Evolutionary conservation across 1,140 invertebrate species (phyloP), one percentile per base, ranked within the genome.

Genomic region (Cydia strobilella): DNA sequence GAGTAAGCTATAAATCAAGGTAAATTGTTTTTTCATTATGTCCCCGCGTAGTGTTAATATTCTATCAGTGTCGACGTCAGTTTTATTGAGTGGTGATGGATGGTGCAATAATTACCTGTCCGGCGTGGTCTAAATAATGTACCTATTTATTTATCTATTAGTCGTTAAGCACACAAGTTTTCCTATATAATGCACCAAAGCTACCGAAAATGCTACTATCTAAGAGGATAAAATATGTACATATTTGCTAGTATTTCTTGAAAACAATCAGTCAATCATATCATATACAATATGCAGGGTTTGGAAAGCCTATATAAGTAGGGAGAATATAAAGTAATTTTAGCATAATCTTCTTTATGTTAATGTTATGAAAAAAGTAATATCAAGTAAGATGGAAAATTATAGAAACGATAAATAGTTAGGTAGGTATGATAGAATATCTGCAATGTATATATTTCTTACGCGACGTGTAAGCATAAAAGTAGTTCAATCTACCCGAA

Each of bases 1-100:
- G 89, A 92, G 84, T 92, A 86, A 92, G 90, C 90, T 88, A 92
- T 92, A 92, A 91, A 92, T 92, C 89, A 84, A 80, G 81, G 72
- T 81, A 86, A 90, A 90, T 90, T 90, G 88, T 90, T 88, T 89
- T 90, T 89, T 89, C 87, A 90, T 90, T 90, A 84, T 81, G 75
- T 79, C 62, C 72, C 77, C 54, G 73, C 73, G 79, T 73, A 86
- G 86, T 76, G 75, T 85, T 89, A 84, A 84, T 90, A 89, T 83
- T 90, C 86, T 89, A 88, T 88, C 87, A 88, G 83, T 84, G 80
- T 48, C 48, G 80, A 75, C 83, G 69, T 62, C 18, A 45, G 63
- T 80, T 85, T 81, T 80, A 80, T 86, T 81, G 74, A 54, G 25
- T 59, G 59, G 63, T 83, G 80, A 85, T 81, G 80, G 76, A 86